Conservation (phyloP, 1,140 invertebrate genomes). For the Hestina assimilis region DNA sequence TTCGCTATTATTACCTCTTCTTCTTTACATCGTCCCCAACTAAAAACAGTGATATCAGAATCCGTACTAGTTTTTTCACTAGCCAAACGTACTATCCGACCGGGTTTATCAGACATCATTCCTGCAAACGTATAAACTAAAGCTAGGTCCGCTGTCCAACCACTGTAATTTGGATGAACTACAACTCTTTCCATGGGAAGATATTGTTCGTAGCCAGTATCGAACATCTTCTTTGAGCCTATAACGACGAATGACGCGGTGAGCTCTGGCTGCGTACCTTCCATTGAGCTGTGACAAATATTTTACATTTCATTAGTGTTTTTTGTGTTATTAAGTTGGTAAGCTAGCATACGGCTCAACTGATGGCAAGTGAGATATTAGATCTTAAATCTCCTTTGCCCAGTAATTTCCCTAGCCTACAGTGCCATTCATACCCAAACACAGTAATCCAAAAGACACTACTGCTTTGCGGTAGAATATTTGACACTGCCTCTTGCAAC, state of each 20-base stretch:
- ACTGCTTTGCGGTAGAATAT: no score
- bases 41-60: constrained; percentile 46
- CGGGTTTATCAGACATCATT: constrained; percentile 55
- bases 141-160: constrained; percentile 44
- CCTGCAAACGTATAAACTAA: constrained; percentile 51
- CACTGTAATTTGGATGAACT: constrained; percentile 41
- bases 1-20: constrained; percentile 38
- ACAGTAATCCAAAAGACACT: no score
- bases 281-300: constrained; percentile 13
- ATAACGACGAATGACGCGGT: constrained; percentile 55
- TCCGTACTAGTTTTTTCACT: constrained; percentile 35
- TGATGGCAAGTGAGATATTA: no score
- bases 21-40: constrained; percentile 46
- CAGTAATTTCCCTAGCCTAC: no score
- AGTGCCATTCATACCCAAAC: no score
- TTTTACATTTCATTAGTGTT: background rate
- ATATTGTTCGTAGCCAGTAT: constrained; percentile 43
- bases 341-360: no score
- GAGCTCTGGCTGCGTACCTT: constrained; percentile 34
- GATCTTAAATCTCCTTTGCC: no score
- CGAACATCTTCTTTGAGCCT: constrained; percentile 48
- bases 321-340: no score
- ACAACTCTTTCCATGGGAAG: constrained; percentile 50
- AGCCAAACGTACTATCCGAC: constrained; percentile 40
- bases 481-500: no score